Evolutionary conservation across 1,140 invertebrate genomes (phyloP), one percentile per base, ranked within the genome.

Genomic region (Mya arenaria): DNA sequence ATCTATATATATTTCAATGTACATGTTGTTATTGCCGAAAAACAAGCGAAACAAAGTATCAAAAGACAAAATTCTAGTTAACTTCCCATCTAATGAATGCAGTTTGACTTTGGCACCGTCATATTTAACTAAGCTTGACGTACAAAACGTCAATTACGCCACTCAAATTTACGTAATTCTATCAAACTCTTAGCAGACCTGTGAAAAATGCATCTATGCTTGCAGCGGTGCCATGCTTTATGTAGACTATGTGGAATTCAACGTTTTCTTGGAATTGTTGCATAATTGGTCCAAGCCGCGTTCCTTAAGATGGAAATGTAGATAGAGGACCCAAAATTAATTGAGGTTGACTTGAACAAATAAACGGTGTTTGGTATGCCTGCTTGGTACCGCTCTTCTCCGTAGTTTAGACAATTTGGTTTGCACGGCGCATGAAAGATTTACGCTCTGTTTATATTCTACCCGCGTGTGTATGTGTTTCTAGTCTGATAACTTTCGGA

Each of bases 261-360:
- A 52, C 37, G 25, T 56, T 58, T 44, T 36, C 52, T 3, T 55
- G 44, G 39, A 23, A 63, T 44, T 65, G 44, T 75, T 63, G 62
- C 44, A 75, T 75, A 75, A 75, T 75, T 48, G 36, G n/a, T 41
- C 15, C 73, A 75, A 75, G 58, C 25, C 73, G 34, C 28, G 23
- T 23, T 44, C 63, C 32, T 17, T 34, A 28, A 62, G 60, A 63
- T 63, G 23, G n/a, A 30, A 44, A 15, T 4, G 8, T 15, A 63
- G 56, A 75, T 75, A 75, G n/a, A 13, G 23, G 3, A 34, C 30
- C 23, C 28, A 48, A 23, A 1, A 30, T 25, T 75, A 75, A 75
- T 75, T 44, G 39, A 23, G 17, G 73, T 41, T 75, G 73, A 75
- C 41, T 75, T 62, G 34, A 63, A 75, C 37, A 75, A 75, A 75